Evolutionary conservation across 2,888 invertebrate genomes (phyloP).

Genomic region (Mechanitis messenoides): DNA sequence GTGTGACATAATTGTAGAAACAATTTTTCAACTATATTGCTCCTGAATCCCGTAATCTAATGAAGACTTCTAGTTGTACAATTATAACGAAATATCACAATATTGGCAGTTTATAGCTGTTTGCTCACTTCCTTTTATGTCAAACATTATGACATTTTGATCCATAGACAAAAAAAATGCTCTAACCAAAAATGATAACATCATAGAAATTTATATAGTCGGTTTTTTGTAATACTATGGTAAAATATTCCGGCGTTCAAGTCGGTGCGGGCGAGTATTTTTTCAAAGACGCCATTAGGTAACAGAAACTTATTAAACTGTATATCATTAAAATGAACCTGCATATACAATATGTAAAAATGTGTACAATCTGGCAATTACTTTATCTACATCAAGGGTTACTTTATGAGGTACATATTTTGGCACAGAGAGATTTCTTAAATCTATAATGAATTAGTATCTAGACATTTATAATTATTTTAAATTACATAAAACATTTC

Average conservation of each 20-base stretch:
- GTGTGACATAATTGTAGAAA: no score
- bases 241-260: background rate
- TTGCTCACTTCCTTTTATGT: background rate
- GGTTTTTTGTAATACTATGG: background rate
- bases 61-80: slow-evolving; percentile 15
- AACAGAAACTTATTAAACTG: slow-evolving; percentile 20
- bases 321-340: slow-evolving; percentile 27
- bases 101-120: slow-evolving; percentile 32
- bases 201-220: no score
- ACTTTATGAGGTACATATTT: slow-evolving; percentile 87
- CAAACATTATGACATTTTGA: no score
- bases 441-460: slow-evolving; percentile 67
- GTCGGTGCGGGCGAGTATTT: slow-evolving; percentile 36
- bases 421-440: slow-evolving; percentile 85
- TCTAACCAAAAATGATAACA: no score
- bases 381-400: slow-evolving; percentile 71
- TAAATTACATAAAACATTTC: slow-evolving; percentile 71
- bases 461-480: slow-evolving; percentile 59
- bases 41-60: slow-evolving; percentile 11
- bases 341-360: slow-evolving; percentile 46
- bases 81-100: slow-evolving; percentile 35
- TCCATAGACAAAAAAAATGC: no score
- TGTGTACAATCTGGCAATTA: slow-evolving; percentile 60
- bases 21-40: background rate
- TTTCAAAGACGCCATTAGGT: slow-evolving; percentile 17